Conservation (phyloP, 2,888 invertebrate species). For the Dasypogon diadema region DNA sequence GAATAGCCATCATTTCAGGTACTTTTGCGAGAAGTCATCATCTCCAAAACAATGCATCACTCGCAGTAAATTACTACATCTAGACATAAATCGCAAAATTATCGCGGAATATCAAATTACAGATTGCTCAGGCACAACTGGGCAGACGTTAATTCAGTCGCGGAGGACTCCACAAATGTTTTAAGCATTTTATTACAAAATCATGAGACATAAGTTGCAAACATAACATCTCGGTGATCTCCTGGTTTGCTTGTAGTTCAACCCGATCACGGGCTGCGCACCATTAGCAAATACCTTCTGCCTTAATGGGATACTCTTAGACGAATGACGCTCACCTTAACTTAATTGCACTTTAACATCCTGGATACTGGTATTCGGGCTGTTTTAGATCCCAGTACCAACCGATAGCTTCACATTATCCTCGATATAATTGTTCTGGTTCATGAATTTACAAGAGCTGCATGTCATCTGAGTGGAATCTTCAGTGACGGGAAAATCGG, state of each 20-base stretch:
- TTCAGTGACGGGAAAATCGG: constrained; percentile 17
- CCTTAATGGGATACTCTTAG: constrained; percentile 7
- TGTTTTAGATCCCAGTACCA: background rate
- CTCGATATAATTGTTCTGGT: constrained; percentile 10
- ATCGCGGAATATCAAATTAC: constrained; percentile 52
- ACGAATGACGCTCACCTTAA: constrained; percentile 43
- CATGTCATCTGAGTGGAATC: constrained; percentile 13
- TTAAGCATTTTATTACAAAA: constrained; percentile 51
- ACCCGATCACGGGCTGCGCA: constrained; percentile 24
- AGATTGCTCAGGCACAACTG: background rate
- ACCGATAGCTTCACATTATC: too few relatives aligned
- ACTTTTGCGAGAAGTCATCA: background rate
- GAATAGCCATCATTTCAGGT: background rate
- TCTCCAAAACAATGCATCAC: constrained; percentile 12
- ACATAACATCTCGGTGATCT: constrained; percentile 12
- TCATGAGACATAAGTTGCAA: constrained; percentile 47
- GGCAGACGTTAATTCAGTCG: background rate
- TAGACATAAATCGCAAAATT: constrained; percentile 49
- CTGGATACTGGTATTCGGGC: background rate
- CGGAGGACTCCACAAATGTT: constrained; percentile 28
- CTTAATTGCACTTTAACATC: constrained; percentile 38
- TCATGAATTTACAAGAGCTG: constrained; percentile 29
- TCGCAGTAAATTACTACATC: constrained; percentile 17
- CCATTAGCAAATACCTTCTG: constrained; percentile 48
- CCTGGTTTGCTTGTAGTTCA: constrained; percentile 21